These are phyloP conservation scores for Globodera rostochiensis DNA, from an alignment of 1,140 invertebrate genomes.

Conservation along the genomic window DNA sequence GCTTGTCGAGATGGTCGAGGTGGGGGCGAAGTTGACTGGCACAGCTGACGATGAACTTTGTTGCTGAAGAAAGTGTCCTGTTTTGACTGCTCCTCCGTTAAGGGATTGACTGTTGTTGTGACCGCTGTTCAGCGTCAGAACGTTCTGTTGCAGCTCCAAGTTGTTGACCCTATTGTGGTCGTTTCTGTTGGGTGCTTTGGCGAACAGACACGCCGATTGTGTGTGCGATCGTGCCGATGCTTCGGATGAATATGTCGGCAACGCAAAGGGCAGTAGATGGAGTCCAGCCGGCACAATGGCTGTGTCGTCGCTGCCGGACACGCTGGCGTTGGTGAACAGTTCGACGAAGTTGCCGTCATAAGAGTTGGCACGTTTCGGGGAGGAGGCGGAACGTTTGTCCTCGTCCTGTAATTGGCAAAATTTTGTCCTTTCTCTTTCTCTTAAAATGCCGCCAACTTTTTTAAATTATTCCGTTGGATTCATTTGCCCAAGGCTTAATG, in stretches of 20 bases:
- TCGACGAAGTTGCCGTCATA: constrained; percentile 36
- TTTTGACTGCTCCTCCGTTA: not conserved
- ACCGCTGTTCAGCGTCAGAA: not conserved
- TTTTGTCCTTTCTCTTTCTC: not conserved
- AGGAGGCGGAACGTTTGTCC: constrained; percentile 30
- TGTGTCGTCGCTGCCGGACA: not conserved
- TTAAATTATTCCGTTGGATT: too few species aligned
- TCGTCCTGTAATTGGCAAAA: constrained; percentile 15
- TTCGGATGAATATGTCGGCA: not conserved
- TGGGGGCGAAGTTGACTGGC: not conserved
- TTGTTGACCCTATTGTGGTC: not conserved
- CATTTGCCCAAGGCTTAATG: too few species aligned
- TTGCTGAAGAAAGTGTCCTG: not conserved
- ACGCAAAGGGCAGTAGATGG: not conserved
- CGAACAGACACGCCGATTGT: constrained; percentile 5
- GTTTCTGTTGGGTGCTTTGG: not conserved
- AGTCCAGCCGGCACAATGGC: not conserved
- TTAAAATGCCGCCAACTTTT: too few species aligned
- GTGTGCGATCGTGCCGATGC: not conserved
- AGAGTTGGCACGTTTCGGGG: constrained; percentile 54
- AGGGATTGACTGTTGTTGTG: too few species aligned
- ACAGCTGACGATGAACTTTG: not conserved
- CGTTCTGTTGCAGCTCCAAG: not conserved
- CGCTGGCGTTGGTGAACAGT: not conserved
- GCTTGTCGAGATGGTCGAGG: too few species aligned